phyloP scores from a whole-genome alignment of 2,888 invertebrate genomes.

The Melipona bicolor region DNA sequence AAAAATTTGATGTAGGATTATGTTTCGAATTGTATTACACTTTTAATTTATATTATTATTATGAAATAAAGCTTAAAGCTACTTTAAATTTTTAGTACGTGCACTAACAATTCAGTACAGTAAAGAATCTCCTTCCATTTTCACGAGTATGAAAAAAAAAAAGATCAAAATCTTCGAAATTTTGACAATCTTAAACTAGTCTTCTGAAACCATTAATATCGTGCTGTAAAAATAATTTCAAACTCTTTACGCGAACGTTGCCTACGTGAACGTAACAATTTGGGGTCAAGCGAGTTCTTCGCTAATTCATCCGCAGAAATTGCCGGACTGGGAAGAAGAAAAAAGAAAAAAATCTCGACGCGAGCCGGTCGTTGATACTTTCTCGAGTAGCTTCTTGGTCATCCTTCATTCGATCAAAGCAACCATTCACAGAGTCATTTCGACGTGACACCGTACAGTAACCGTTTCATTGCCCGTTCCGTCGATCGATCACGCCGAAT shows the following conservation, averaged over 20 bases:
- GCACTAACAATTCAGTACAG: too few species aligned
- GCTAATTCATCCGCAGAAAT: not conserved
- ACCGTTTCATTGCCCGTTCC: conserved; percentile 57
- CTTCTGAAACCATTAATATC: not conserved
- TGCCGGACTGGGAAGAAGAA: too few species aligned
- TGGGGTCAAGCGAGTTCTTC: not conserved
- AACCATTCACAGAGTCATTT: conserved; percentile 52
- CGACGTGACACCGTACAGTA: conserved; percentile 44
- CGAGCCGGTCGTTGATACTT: not conserved
- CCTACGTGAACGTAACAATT: not conserved
- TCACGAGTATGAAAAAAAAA: not conserved
- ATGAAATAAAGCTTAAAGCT: too few species aligned
- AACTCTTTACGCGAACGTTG: not conserved
- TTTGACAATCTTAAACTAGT: not conserved
- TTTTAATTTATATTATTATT: too few species aligned
- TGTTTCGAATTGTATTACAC: too few species aligned
- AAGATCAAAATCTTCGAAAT: not conserved
- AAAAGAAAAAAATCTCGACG: not conserved
- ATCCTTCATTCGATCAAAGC: conserved; percentile 39
- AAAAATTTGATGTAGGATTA: too few species aligned
- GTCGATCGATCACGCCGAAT: conserved; percentile 71
- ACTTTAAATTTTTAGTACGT: too few species aligned
- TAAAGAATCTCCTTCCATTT: not conserved
- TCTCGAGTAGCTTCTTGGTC: conserved; percentile 15
- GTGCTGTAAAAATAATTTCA: not conserved